Evolutionary conservation across 2,113 vertebrate genomes (phyloP).

Genomic region (Sterna hirundo): DNA sequence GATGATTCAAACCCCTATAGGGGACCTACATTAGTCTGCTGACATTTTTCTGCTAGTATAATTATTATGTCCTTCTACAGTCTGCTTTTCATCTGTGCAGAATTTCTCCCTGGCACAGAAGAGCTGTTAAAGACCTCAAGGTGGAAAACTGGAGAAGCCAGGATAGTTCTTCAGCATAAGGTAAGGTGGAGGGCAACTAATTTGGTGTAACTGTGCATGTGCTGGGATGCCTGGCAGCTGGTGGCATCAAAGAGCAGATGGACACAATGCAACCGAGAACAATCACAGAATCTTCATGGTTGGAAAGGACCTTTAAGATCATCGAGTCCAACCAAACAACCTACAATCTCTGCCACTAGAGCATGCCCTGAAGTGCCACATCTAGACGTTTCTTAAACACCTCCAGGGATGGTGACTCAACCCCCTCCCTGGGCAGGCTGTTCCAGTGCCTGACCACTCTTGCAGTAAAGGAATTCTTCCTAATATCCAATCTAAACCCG

Average conservation of each 20-base stretch:
- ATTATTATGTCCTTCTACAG: constrained; percentile 46
- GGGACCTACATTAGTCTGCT: constrained; percentile 47
- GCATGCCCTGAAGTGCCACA: no score
- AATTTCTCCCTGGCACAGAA: not conserved
- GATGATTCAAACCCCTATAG: constrained; percentile 58
- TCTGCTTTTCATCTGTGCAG: constrained; percentile 13
- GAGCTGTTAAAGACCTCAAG: constrained; percentile 23
- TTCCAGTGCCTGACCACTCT: no score
- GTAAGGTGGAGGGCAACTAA: not conserved
- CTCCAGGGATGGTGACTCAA: no score
- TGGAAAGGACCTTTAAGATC: no score
- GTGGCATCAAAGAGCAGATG: not conserved
- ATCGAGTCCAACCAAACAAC: no score
- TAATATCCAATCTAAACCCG: no score
- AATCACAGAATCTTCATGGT: no score
- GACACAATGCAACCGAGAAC: not conserved
- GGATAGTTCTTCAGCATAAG: not conserved
- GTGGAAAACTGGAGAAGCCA: not conserved
- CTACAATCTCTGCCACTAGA: no score
- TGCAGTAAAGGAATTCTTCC: no score
- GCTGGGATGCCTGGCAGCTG: not conserved
- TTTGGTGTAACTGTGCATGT: not conserved
- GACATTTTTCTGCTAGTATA: constrained; percentile 57
- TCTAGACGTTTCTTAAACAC: no score
- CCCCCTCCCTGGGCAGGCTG: no score